Evolutionary conservation across 2,888 invertebrate genomes (phyloP).

Genomic region (Synergus itoensis): DNA sequence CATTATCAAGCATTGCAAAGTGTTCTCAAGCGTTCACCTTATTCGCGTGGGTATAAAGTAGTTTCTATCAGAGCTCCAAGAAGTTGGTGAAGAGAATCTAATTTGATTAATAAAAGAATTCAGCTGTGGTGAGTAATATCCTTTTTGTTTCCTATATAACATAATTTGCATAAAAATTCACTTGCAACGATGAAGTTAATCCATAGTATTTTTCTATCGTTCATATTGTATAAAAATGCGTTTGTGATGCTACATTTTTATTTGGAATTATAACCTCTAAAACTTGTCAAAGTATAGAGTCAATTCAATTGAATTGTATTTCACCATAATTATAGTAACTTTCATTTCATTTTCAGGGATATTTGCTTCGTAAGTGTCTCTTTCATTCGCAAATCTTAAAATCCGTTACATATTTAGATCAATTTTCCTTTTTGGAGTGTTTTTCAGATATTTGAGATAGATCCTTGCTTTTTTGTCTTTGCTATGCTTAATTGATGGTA

Average conservation of each 20-base stretch:
- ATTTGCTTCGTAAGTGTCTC: not conserved
- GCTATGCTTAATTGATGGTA: not conserved
- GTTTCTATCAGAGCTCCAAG: not conserved
- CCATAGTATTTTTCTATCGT: not conserved
- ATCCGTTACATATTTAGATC: not conserved
- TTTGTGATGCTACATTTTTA: not conserved
- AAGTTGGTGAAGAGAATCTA: not conserved
- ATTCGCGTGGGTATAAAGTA: constrained; percentile 1
- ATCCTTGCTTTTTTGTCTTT: not conserved
- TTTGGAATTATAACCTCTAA: not conserved
- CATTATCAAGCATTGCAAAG: no score
- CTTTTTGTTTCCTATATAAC: not conserved
- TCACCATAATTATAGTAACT: not conserved
- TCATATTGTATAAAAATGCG: not conserved
- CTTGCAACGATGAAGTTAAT: not conserved
- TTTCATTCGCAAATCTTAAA: not conserved
- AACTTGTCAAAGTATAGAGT: not conserved
- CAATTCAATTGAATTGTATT: not conserved
- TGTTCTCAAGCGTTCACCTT: not conserved
- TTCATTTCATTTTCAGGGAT: not conserved
- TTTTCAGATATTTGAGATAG: not conserved
- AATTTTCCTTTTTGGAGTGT: not conserved
- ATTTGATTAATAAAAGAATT: not conserved
- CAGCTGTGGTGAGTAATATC: not conserved
- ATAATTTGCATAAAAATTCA: not conserved